These are phyloP conservation scores for Adelognathus sp. DNA, from an alignment of 2,888 invertebrate genomes.

Conservation along the genomic window DNA sequence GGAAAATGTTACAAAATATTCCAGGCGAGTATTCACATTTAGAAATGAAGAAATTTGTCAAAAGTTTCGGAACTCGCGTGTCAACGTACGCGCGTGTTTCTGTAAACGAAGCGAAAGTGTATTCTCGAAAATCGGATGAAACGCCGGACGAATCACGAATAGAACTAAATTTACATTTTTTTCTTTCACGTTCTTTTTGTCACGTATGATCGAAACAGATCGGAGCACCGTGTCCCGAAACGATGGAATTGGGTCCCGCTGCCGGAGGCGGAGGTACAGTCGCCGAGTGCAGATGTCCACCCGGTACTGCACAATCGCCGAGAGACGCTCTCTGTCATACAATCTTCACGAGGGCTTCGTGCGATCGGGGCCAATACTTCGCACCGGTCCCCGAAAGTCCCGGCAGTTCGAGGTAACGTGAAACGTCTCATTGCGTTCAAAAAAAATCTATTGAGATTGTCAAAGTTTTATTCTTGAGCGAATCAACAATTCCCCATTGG, in stretches of 20 bases:
- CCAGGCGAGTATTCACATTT: slow-evolving; percentile 82
- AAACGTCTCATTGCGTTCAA: neutral
- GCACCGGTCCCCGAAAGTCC: slow-evolving; percentile 84
- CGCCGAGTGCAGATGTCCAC: slow-evolving; percentile 92
- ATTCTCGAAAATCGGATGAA: neutral
- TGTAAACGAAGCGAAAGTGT: slow-evolving; percentile 37
- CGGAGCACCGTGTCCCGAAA: slow-evolving; percentile 91
- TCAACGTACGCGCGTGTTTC: neutral
- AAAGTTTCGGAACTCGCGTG: neutral
- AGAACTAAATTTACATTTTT: slow-evolving; percentile 18
- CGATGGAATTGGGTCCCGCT: slow-evolving; percentile 90
- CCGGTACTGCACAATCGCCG: slow-evolving; percentile 88
- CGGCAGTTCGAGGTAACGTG: slow-evolving; percentile 68
- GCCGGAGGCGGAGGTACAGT: slow-evolving; percentile 83
- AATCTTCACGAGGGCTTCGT: slow-evolving; percentile 89
- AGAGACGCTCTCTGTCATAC: slow-evolving; percentile 88
- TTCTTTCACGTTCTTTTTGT: neutral
- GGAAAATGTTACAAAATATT: slow-evolving; percentile 94
- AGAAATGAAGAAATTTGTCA: slow-evolving; percentile 40
- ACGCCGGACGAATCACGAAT: slow-evolving; percentile 26
- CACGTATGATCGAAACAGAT: slow-evolving; percentile 77
- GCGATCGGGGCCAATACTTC: slow-evolving; percentile 88
- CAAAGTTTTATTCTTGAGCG: neutral
- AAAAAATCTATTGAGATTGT: neutral
- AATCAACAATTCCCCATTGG: no score